phyloP scores from a whole-genome alignment of 2,113 vertebrate species.

The Paraplagusia blochii region DNA sequence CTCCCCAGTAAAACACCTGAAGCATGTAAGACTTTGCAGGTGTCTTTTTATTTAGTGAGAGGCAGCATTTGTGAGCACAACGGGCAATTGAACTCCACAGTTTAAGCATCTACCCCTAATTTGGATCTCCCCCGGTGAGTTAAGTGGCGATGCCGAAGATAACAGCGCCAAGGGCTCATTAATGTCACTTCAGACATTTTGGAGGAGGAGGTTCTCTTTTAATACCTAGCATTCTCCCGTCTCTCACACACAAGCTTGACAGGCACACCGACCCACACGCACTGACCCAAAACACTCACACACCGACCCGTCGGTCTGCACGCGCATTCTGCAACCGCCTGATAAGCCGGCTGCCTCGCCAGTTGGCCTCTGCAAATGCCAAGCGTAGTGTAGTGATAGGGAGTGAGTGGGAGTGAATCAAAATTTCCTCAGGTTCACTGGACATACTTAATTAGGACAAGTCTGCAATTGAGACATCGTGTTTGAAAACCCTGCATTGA shows the following conservation, averaged over 20 bases:
- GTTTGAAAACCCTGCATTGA: slow-evolving; percentile 49
- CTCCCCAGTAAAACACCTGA: background rate
- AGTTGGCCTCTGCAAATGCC: slow-evolving; percentile 65
- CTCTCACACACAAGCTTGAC: slow-evolving; percentile 14
- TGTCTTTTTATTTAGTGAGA: slow-evolving; percentile 23
- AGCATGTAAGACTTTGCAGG: slow-evolving; percentile 22
- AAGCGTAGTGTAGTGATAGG: slow-evolving; percentile 48
- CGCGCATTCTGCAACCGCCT: slow-evolving; percentile 42
- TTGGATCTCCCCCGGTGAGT: slow-evolving; percentile 52
- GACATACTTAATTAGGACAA: slow-evolving; percentile 56
- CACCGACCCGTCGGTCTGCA: slow-evolving; percentile 10
- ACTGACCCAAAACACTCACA: slow-evolving; percentile 10
- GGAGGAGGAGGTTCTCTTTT: slow-evolving; percentile 11
- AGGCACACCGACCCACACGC: slow-evolving; percentile 9
- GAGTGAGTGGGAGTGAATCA: slow-evolving; percentile 31
- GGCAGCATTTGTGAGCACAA: slow-evolving; percentile 34
- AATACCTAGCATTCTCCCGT: slow-evolving; percentile 14
- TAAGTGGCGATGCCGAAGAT: slow-evolving; percentile 57
- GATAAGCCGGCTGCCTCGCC: slow-evolving; percentile 58
- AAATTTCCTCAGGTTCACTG: slow-evolving; percentile 33
- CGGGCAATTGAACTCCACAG: slow-evolving; percentile 50
- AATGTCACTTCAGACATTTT: slow-evolving; percentile 56
- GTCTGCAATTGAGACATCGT: slow-evolving; percentile 35
- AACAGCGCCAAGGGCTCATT: slow-evolving; percentile 61
- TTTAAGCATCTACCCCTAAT: slow-evolving; percentile 54